Evolutionary conservation across 2,888 invertebrate species (phyloP), one percentile per base, ranked within the genome.

Genomic region (Apoda limacodes): DNA sequence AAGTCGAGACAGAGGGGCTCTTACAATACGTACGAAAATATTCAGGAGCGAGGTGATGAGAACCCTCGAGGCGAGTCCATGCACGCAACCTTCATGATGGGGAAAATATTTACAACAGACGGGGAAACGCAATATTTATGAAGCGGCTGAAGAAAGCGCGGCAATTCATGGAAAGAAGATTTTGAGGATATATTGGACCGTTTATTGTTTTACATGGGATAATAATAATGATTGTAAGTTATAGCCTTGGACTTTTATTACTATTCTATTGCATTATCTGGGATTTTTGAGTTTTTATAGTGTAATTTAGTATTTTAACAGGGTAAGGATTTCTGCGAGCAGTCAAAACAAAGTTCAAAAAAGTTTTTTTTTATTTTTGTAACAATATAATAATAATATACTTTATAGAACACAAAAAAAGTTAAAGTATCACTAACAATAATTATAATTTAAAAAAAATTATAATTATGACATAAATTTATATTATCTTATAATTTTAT

Each of bases 1-100:
- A 78, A 78, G 69, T 75, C 66, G 76, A 71, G 75, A 71, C 76
- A 76, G 74, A 76, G 68, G 70, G 75, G 67, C 60, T 60, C 55
- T 47, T 50, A 49, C 51, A 55, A 63, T 69, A 61, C 60, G 61
- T 66, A 62, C 58, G 57, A 71, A 76, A 69, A 76, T 78, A 78
- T 78, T 76, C 75, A 75, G 74, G 67, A 57, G 55, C 64, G 65
- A 71, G 67, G 71, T 70, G 75, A 74, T 71, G 74, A 68, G 60
- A 67, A 67, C 67, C 74, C 70, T 66, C 52, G 54, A 59, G 67
- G 66, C 60, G 61, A 63, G 55, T 53, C 52, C 65, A 68, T 67
- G 66, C 66, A 65, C 64, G 55, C n/a, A n/a, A 66, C 61, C 61
- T 67, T 65, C 68, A 69, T 71, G 61, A 68, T 64, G 60, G 67